Conservation (phyloP, 2,113 vertebrate genomes). For the Notechis scutatus region DNA sequence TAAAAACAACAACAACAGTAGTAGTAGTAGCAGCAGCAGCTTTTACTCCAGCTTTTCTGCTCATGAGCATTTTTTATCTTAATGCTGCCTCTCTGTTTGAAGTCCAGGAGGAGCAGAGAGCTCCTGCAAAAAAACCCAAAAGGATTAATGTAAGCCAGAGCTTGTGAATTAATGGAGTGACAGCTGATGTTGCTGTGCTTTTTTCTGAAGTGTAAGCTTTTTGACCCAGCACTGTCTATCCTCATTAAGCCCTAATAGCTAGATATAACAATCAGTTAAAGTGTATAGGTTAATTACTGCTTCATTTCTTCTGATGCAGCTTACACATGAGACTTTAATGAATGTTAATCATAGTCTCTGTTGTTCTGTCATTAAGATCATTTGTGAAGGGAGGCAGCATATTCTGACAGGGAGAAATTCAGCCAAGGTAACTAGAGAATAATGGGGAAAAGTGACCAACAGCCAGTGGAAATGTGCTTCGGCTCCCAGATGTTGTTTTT, state of each 20-base stretch:
- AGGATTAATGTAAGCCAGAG: neutral
- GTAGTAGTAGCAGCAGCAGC: neutral
- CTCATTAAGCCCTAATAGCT: slow-evolving; percentile 33
- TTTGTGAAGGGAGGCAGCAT: neutral
- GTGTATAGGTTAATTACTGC: slow-evolving; percentile 35
- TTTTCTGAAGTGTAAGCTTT: slow-evolving; percentile 19
- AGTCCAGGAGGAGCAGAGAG: neutral
- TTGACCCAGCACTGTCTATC: slow-evolving; percentile 30
- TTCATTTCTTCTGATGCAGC: slow-evolving; percentile 30
- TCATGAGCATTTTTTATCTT: neutral
- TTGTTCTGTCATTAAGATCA: slow-evolving; percentile 26
- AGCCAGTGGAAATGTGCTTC: neutral
- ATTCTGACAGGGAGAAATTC: neutral
- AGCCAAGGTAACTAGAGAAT: neutral
- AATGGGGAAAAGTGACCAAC: neutral
- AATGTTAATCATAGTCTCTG: slow-evolving; percentile 31
- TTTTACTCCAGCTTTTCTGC: neutral
- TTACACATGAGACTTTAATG: slow-evolving; percentile 31
- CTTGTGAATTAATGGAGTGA: slow-evolving; percentile 6
- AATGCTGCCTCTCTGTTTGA: neutral
- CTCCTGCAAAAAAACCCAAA: neutral
- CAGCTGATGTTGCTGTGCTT: slow-evolving; percentile 12
- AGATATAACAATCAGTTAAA: slow-evolving; percentile 31
- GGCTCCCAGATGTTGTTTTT: neutral
- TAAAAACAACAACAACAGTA: neutral